phyloP scores from a whole-genome alignment of 2,113 vertebrate species.

The Chascanopsetta lugubris region DNA sequence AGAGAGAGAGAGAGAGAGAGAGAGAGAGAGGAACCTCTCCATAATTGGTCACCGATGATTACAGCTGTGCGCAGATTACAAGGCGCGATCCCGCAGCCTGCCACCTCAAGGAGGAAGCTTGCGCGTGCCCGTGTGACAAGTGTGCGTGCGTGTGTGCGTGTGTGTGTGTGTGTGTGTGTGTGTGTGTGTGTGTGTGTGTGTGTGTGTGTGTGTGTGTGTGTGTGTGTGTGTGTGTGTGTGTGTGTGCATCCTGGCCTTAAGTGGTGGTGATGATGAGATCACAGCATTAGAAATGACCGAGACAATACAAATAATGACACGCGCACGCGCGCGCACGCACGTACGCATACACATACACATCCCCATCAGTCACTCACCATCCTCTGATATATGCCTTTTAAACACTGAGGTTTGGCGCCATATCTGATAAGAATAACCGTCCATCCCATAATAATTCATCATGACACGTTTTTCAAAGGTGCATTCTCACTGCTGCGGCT shows the following conservation, averaged over 20 bases:
- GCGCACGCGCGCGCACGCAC: constrained; percentile 7
- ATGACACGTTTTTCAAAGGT: too few relatives aligned
- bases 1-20: too few relatives aligned
- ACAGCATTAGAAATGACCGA: too few relatives aligned
- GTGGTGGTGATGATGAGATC: too few relatives aligned
- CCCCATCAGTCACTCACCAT: constrained; percentile 24
- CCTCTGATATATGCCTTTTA: neutral
- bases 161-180: constrained; percentile 46
- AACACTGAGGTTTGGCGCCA: neutral
- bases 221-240: too few relatives aligned
- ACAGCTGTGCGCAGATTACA: constrained; percentile 67
- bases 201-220: too few relatives aligned
- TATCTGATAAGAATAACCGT: constrained; percentile 37
- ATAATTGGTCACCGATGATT: constrained; percentile 76
- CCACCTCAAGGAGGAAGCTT: constrained; percentile 40
- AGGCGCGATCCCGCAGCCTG: constrained; percentile 51
- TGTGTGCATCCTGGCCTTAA: too few relatives aligned
- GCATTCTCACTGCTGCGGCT: too few relatives aligned
- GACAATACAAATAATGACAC: too few relatives aligned
- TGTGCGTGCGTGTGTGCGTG: constrained; percentile 40
- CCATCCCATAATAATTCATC: constrained; percentile 8
- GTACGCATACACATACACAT: constrained; percentile 18
- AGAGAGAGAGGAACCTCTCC: too few relatives aligned
- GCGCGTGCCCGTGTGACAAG: constrained; percentile 51
- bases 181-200: constrained; percentile 61